Base-by-base conservation (phyloP, 2,797 vertebrate genomes). In the Leptodactylus fallax region DNA sequence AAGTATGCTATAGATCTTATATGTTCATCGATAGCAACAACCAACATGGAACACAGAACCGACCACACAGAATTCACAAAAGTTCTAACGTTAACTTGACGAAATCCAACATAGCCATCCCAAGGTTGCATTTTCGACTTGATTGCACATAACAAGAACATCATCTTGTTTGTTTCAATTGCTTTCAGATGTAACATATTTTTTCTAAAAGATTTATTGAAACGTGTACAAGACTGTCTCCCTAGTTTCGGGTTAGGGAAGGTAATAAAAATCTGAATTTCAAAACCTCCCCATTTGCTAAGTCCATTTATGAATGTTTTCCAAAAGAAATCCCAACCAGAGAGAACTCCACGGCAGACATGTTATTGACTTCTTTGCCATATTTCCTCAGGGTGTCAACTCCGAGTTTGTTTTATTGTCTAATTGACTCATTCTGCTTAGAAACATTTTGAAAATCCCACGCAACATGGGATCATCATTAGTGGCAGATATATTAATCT, bases 381-480 rank as follows among this genome's bases (percentile, higher is more conserved):
- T 88, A 84, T 88, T 88, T 88, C 82, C 87, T 85, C 53, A 27
- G 87, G 87, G 87, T 88, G 87, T 84, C 82, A 85, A 63, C 23
- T 79, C n/a, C 81, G 85, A 72, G 80, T 88, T 88, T 88, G 81
- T 88, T 88, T 88, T 85, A 74, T 79, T 84, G 63, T 85, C 53
- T 88, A 85, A 88, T 88, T 85, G 87, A 85, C n/a, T 85, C 82
- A 88, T 85, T 88, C 81, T 88, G 87, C 55, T 79, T 47, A 72
- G 53, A 56, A 88, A 79, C 45, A 71, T 67, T 58, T 84, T 56
- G 45, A 55, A 77, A 74, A 69, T 71, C 81, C 87, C 87, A 84
- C 87, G 77, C 81, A 88, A 79, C 63, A 71, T 78, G 65, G 82
- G 76, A 88, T 79, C 60, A 84, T 88, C 61, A 84, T 85, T 85